Percentiles rank a stretch among this genome's conserved stretches.
Conservation (phyloP, 1,140 invertebrate genomes). For the Bombus difficillimus region DNA sequence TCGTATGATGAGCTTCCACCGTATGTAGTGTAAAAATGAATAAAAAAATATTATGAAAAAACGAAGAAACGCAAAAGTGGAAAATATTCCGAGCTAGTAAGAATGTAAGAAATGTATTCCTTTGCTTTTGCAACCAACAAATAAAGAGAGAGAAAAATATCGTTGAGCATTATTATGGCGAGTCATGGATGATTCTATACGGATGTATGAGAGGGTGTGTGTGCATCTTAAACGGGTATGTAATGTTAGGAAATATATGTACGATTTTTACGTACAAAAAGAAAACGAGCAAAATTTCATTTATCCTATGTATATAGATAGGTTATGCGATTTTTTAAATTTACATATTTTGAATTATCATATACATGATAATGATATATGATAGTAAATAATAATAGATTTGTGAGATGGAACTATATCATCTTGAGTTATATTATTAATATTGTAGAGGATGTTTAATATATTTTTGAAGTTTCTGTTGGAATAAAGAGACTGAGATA, state of each 20-base stretch:
- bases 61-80: not conserved
- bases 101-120: constrained; percentile 24
- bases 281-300: not conserved
- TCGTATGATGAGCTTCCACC: constrained; percentile 51
- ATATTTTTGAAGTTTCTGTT: not conserved
- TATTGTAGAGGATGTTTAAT: not conserved
- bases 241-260: constrained; percentile 10
- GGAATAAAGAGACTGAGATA: not conserved
- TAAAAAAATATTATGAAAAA: not conserved
- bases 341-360: not conserved
- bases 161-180: not conserved
- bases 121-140: constrained; percentile 20
- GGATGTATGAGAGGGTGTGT: not conserved
- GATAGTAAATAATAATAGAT: not conserved
- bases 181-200: not conserved
- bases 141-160: not conserved
- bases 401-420: not conserved
- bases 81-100: constrained; percentile 14
- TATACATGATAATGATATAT: not conserved
- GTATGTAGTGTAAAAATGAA: constrained; percentile 28
- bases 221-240: not conserved
- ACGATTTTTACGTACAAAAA: not conserved
- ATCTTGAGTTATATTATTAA: not conserved
- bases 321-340: too few species aligned
- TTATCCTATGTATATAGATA: not conserved